phyloP scores from a whole-genome alignment of 2,888 invertebrate species.

The Darwinula stevensoni region DNA sequence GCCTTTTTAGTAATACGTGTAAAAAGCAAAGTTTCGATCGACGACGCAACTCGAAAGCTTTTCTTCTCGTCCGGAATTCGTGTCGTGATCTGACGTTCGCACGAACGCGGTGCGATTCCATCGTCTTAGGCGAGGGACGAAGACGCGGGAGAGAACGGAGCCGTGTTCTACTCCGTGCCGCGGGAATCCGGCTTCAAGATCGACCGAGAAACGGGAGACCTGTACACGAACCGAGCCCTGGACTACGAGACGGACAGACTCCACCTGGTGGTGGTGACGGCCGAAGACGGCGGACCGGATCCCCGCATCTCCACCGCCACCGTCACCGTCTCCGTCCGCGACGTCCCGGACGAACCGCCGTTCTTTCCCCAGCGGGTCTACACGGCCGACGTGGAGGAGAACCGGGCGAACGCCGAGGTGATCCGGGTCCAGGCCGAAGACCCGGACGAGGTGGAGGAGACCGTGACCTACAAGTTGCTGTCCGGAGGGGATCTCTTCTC shows the following conservation, averaged over 20 bases:
- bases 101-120: background rate
- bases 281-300: constrained; percentile 58
- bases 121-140: constrained; percentile 35
- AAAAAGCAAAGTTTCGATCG: too few relatives aligned
- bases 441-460: constrained; percentile 32
- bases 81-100: background rate
- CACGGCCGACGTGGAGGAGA: constrained; percentile 54
- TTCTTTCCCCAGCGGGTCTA: constrained; percentile 38
- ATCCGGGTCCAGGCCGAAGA: constrained; percentile 53
- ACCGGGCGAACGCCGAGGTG: constrained; percentile 34
- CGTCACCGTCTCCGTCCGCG: constrained; percentile 45
- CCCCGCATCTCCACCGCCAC: constrained; percentile 58
- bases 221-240: constrained; percentile 35
- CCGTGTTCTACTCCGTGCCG: constrained; percentile 48
- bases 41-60: too few relatives aligned
- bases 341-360: constrained; percentile 53
- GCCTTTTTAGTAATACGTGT: too few relatives aligned
- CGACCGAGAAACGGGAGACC: constrained; percentile 45
- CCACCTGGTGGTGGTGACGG: constrained; percentile 42
- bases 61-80: background rate
- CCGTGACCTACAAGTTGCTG: constrained; percentile 46
- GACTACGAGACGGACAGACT: constrained; percentile 58
- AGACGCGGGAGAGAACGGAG: constrained; percentile 55
- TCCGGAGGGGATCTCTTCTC: constrained; percentile 52
- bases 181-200: constrained; percentile 44